These are phyloP conservation scores for Lithosia quadra DNA, from an alignment of 2,888 invertebrate genomes.

Conservation along the genomic window DNA sequence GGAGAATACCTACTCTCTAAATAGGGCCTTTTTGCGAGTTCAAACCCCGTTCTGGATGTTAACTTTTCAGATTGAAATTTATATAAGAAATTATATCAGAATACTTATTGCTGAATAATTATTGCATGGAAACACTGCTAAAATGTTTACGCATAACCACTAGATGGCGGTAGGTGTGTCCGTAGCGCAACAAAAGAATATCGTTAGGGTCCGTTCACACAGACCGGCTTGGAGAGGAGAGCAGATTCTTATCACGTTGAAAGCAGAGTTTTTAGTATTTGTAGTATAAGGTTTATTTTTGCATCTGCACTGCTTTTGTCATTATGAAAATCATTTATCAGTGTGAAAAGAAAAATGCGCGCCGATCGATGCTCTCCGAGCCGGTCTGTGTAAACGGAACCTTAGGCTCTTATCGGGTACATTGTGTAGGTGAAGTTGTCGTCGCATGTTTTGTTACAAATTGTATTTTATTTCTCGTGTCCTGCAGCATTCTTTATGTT, in stretches of 20 bases:
- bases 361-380: no score
- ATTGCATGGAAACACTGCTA: not conserved
- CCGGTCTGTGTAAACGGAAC: no score
- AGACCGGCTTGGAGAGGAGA: no score
- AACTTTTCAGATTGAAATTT: not conserved
- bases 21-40: not conserved
- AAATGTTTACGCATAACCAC: not conserved
- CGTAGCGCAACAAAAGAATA: slow-evolving; percentile 14
- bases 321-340: no score
- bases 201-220: no score
- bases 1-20: not conserved
- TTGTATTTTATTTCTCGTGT: slow-evolving; percentile 44
- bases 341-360: no score
- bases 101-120: no score
- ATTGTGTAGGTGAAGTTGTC: slow-evolving; percentile 27
- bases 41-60: not conserved
- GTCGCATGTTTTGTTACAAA: slow-evolving; percentile 33
- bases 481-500: slow-evolving; percentile 38
- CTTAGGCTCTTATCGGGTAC: slow-evolving; percentile 33
- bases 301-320: no score
- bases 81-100: no score
- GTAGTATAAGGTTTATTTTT: no score
- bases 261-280: no score
- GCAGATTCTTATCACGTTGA: no score
- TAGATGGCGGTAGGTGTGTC: slow-evolving; percentile 39